Conservation (phyloP, 2,113 vertebrate species). For the Rousettus leschenaultii region DNA sequence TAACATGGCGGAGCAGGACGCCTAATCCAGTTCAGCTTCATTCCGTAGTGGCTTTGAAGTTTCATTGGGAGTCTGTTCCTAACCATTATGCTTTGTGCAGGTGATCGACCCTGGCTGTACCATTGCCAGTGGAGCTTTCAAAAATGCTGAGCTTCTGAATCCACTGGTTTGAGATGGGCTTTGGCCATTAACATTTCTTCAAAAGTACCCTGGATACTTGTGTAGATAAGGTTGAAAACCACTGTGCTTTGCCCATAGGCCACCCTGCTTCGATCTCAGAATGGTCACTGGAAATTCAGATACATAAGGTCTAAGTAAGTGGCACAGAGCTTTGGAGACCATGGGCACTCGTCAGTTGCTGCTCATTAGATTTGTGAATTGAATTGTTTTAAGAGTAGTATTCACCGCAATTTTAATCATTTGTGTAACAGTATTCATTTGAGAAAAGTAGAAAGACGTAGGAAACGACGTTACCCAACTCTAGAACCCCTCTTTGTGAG, state of each 20-base stretch:
- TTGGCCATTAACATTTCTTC: neutral
- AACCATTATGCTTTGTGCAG: neutral
- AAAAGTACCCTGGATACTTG: too few relatives aligned
- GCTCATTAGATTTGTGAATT: neutral
- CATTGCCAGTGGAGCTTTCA: neutral
- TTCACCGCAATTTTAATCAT: neutral
- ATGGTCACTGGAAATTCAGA: neutral
- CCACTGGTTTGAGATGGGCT: neutral
- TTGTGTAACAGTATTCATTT: neutral
- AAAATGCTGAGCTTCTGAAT: neutral
- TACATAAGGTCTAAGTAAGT: neutral
- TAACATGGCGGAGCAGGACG: neutral
- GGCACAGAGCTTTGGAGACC: neutral
- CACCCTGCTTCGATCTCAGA: fast-evolving
- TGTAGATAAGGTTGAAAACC: neutral
- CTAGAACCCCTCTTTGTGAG: neutral
- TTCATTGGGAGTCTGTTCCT: neutral
- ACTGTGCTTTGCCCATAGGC: fast-evolving
- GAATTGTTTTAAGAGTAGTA: neutral
- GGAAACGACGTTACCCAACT: neutral
- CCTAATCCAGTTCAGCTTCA: neutral
- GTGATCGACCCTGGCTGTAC: neutral
- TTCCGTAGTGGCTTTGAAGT: neutral
- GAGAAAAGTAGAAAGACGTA: neutral
- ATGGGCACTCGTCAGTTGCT: neutral